phyloP scores from a whole-genome alignment of 2,113 vertebrate genomes.

The Nicator chloris region DNA sequence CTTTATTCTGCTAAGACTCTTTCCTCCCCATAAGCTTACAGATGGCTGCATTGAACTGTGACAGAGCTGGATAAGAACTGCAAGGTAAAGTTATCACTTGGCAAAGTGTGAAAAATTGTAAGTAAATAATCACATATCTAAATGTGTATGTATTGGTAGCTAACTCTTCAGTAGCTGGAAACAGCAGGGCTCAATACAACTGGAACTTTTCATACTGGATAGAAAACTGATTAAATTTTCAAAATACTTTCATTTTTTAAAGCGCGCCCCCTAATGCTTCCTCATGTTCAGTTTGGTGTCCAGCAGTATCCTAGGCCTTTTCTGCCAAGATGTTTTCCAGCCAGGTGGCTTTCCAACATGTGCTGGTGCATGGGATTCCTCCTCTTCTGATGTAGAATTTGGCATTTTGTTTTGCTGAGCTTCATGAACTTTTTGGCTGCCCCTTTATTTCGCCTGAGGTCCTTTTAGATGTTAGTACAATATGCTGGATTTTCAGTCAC shows the following conservation, averaged over 20 bases:
- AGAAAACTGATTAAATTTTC: background rate
- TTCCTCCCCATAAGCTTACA: conserved; percentile 61
- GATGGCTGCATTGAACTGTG: conserved; percentile 65
- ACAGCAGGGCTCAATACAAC: background rate
- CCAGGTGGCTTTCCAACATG: accelerated
- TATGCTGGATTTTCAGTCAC: background rate
- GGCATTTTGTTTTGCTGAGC: background rate
- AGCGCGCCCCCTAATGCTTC: background rate
- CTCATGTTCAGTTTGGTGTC: background rate
- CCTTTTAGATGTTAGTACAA: background rate
- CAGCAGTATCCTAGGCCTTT: background rate
- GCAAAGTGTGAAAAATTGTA: conserved; percentile 34
- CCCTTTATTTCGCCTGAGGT: background rate
- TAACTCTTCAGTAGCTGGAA: background rate
- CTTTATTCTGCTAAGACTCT: conserved; percentile 48
- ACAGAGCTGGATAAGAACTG: conserved; percentile 24
- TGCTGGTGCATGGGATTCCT: background rate
- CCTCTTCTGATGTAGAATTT: background rate
- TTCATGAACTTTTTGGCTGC: background rate
- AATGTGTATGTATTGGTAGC: background rate
- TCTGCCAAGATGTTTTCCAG: background rate
- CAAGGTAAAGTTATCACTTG: conserved; percentile 49
- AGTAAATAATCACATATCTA: conserved; percentile 1
- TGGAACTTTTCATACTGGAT: background rate
- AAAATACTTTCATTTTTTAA: background rate